Base-by-base conservation (phyloP, 2,888 invertebrate genomes). In the Heteromyza rotundicornis region DNA sequence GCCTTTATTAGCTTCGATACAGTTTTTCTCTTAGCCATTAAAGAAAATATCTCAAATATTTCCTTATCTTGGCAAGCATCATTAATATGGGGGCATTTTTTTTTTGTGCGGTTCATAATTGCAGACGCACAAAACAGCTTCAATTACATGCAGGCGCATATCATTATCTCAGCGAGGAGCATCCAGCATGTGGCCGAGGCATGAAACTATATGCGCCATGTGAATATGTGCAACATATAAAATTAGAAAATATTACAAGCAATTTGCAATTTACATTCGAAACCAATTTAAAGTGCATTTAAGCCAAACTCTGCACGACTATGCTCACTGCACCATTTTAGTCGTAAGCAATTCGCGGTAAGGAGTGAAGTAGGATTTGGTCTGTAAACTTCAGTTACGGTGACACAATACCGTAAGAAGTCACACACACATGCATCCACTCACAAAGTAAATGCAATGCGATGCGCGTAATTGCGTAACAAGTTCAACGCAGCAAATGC, bases 181-280 rank as follows among this genome's bases (percentile, higher is more conserved):
- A 27, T 27, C 7, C 27, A 10, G 40, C 40, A 40, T 40, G 40
- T 40, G 12, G 16, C 40, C 8, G 12, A 40, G 10, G n/a, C 47
- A 19, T n/a, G n/a, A n/a, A n/a, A n/a, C 10, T n/a, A 40, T 14
- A 40, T 40, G 40, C n/a, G 40, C 3, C 10, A 40, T 40, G 40
- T n/a, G 32, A 32, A 32, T 32, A 53, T n/a, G 17, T 19, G 32
- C 10, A 8, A 20, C 22, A 53, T 32, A 62, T 62, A 64, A 64
- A 67, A 63, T 63, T 63, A 63, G 54, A 63, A 64, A 64, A 65
- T 66, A 67, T 71, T 66, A 44, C 52, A 61, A 61, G 61, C 61
- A 69, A 73, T 71, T 70, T 67, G 61, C 66, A 70, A 69, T 72
- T 73, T 71, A 67, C 66, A 70, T 72, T 71, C 66, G 60, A 60